phyloP scores from a whole-genome alignment of 2,797 vertebrate species.

The Micropoecilia bifurca region DNA sequence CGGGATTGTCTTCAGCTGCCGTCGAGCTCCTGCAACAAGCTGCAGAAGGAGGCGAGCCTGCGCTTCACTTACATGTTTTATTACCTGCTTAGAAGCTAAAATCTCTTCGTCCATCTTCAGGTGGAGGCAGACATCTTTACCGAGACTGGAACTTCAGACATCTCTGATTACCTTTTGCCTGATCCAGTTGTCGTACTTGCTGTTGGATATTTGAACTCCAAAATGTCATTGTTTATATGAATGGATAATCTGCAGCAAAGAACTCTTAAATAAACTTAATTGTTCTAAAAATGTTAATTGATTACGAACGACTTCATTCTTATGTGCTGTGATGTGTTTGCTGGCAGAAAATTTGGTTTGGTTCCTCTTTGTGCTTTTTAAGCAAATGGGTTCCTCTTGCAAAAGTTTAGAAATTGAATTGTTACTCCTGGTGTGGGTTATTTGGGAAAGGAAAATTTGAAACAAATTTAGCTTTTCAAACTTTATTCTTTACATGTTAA shows the following conservation, averaged over 20 bases:
- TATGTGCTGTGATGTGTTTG: not conserved
- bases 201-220: not conserved
- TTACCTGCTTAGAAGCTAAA: not conserved
- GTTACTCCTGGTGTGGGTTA: not conserved
- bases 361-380: not conserved
- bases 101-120: slow-evolving; percentile 26
- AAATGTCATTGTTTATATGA: not conserved
- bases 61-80: not conserved
- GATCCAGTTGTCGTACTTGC: slow-evolving; percentile 1
- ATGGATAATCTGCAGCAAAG: not conserved
- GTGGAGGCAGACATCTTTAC: slow-evolving; percentile 14
- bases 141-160: slow-evolving; percentile 10
- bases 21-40: slow-evolving; percentile 42
- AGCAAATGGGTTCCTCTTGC: not conserved
- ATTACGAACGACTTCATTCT: not conserved
- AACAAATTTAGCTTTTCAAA: not conserved
- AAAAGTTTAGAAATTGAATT: not conserved
- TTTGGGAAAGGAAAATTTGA: not conserved
- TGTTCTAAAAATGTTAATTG: not conserved
- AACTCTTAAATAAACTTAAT: not conserved
- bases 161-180: slow-evolving; percentile 12
- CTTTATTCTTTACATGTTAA: not conserved
- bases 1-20: slow-evolving; percentile 4
- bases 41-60: slow-evolving; percentile 41
- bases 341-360: not conserved